Percentiles rank a stretch among this genome's conserved stretches.
phyloP scores from a whole-genome alignment of 2,888 invertebrate species.

The Amorpha juglandis region DNA sequence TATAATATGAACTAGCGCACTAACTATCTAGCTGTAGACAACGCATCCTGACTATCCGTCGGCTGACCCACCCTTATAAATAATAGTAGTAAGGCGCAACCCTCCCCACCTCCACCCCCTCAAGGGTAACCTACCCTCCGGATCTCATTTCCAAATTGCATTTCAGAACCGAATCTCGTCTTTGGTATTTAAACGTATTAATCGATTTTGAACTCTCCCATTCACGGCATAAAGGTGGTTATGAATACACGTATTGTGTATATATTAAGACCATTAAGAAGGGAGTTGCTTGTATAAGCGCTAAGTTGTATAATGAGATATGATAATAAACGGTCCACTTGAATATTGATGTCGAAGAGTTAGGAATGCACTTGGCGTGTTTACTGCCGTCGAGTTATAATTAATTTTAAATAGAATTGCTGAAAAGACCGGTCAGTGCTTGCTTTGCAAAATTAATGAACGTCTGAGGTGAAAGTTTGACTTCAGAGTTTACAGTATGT shows the following conservation, averaged over 20 bases:
- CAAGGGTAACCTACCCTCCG: constrained; percentile 74
- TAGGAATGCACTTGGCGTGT: constrained; percentile 76
- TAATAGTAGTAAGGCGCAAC: constrained; percentile 78
- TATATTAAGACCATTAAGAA: constrained; percentile 75
- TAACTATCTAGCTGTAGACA: constrained; percentile 27
- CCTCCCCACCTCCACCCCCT: constrained; percentile 62
- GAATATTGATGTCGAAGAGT: constrained; percentile 82
- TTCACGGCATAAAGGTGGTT: constrained; percentile 44
- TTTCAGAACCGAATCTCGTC: constrained; percentile 80
- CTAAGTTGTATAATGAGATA: constrained; percentile 85
- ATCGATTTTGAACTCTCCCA: constrained; percentile 45
- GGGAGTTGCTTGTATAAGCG: constrained; percentile 74
- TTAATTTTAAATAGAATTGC: constrained; percentile 22
- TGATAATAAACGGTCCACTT: constrained; percentile 82
- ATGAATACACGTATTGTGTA: constrained; percentile 59
- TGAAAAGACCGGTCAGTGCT: constrained; percentile 22
- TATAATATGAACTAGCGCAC: neutral
- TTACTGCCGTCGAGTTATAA: constrained; percentile 55
- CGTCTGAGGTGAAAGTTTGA: constrained; percentile 13
- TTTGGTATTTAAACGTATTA: constrained; percentile 59
- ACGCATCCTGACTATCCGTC: constrained; percentile 62
- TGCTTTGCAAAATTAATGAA: constrained; percentile 11
- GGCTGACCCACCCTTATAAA: constrained; percentile 83
- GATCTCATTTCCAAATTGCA: constrained; percentile 84
- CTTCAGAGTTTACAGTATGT: neutral